Conservation (phyloP, 2,113 vertebrate species). For the Onychostoma macrolepis region DNA sequence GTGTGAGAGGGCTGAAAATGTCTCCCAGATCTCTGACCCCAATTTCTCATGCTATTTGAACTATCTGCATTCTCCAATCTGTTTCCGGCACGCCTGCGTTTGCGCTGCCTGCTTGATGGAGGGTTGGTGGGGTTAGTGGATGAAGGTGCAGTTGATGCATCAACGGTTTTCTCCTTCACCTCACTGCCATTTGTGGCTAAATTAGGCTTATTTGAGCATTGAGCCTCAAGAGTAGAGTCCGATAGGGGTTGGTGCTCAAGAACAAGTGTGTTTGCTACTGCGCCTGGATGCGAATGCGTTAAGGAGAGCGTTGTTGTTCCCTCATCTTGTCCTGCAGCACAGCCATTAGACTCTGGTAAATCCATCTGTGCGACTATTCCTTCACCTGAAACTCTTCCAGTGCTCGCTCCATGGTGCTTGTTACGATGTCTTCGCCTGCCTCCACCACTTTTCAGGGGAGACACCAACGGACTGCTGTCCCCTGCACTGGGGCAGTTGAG, state of each 20-base stretch:
- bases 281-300: background rate
- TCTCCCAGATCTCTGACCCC: constrained; percentile 45
- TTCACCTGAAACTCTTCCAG: constrained; percentile 50
- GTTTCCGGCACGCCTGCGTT: constrained; percentile 85
- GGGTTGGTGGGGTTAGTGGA: constrained; percentile 59
- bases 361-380: constrained; percentile 59
- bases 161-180: constrained; percentile 53
- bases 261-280: constrained; percentile 50
- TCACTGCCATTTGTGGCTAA: background rate
- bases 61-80: constrained; percentile 75
- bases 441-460: constrained; percentile 80
- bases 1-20: constrained; percentile 64
- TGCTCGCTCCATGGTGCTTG: constrained; percentile 73
- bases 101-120: constrained; percentile 76
- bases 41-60: constrained; percentile 58
- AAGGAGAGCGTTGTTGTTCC: background rate
- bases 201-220: constrained; percentile 54
- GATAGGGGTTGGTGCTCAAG: constrained; percentile 48
- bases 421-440: constrained; percentile 85
- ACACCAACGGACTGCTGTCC: constrained; percentile 76
- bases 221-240: background rate
- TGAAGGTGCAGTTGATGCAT: constrained; percentile 73
- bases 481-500: constrained; percentile 82
- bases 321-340: constrained; percentile 18
- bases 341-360: constrained; percentile 50